Evolutionary conservation across 2,113 vertebrate genomes (phyloP).

Genomic region (Bambusicola thoracicus): DNA sequence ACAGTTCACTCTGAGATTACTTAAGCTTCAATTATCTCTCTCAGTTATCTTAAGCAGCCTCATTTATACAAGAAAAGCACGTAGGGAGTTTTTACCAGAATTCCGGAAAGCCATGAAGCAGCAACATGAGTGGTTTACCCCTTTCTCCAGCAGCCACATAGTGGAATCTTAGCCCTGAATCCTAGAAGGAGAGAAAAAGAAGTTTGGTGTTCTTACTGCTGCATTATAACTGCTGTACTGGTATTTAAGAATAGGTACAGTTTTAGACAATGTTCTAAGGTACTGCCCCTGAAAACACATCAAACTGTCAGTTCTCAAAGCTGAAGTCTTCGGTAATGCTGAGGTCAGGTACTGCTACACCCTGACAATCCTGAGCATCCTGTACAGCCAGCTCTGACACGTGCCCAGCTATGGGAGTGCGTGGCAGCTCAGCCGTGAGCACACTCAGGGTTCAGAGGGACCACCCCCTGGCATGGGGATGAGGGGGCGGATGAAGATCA

Average conservation of each 20-base stretch:
- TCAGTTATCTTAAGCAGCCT: neutral
- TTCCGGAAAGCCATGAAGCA: slow-evolving; percentile 96
- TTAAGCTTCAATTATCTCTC: neutral
- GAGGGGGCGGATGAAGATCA: neutral
- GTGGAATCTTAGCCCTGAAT: slow-evolving; percentile 95
- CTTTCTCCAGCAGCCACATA: slow-evolving; percentile 96
- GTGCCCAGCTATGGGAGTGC: fast-evolving
- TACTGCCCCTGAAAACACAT: neutral
- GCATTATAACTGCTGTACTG: neutral
- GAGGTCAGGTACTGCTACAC: neutral
- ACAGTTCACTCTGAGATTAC: neutral
- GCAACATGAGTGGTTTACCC: slow-evolving; percentile 95
- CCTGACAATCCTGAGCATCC: neutral
- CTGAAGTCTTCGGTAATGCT: neutral
- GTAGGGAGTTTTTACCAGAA: slow-evolving; percentile 89
- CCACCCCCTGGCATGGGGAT: neutral
- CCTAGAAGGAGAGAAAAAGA: slow-evolving; percentile 78
- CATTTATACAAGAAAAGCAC: neutral
- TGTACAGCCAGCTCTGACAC: neutral
- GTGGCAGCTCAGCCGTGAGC: neutral
- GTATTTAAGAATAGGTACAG: neutral
- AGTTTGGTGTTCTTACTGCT: neutral
- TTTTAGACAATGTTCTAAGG: neutral
- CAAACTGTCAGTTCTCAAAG: neutral
- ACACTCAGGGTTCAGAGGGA: neutral